Conservation (phyloP, 2,113 vertebrate species). For the Anarhynchus alexandrinus region DNA sequence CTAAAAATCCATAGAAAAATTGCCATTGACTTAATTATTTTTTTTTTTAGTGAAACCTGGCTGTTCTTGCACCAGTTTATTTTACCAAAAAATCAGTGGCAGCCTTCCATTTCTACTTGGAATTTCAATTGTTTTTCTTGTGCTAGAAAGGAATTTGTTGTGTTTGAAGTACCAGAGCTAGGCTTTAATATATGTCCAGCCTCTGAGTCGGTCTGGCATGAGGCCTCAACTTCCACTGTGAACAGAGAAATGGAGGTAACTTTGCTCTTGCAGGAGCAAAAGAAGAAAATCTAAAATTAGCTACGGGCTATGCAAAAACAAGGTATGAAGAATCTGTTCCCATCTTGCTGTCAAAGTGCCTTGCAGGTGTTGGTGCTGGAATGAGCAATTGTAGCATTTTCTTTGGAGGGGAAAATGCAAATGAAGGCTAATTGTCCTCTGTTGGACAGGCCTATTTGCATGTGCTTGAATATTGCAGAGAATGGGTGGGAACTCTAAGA, state of each 20-base stretch:
- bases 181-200: background rate
- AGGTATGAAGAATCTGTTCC: background rate
- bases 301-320: background rate
- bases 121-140: background rate
- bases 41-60: background rate
- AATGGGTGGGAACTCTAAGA: background rate
- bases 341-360: background rate
- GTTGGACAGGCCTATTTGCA: background rate
- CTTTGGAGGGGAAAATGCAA: background rate
- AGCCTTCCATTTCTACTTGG: background rate
- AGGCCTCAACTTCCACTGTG: background rate
- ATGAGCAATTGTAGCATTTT: background rate
- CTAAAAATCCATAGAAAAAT: background rate
- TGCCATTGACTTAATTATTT: background rate
- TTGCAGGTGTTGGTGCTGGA: background rate
- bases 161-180: background rate
- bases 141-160: background rate
- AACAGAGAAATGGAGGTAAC: background rate
- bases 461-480: background rate
- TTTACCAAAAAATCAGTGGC: background rate
- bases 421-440: background rate
- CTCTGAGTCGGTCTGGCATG: rapidly evolving
- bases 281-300: background rate
- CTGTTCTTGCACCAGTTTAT: background rate
- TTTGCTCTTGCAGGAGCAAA: background rate